Evolutionary conservation across 2,888 invertebrate genomes (phyloP).

Genomic region (Oxyteleia sp.): DNA sequence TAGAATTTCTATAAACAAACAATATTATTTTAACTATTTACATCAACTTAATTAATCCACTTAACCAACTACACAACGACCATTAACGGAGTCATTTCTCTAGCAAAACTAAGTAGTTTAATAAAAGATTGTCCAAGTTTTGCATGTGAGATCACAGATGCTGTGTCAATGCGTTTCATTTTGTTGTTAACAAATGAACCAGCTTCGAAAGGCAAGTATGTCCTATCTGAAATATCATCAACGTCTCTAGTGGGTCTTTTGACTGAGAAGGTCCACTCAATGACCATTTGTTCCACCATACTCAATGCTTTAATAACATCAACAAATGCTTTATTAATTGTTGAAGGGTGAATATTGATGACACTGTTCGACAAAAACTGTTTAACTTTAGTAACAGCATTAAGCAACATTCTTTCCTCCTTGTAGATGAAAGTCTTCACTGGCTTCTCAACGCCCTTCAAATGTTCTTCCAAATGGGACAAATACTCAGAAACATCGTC

Average conservation of each 20-base stretch:
- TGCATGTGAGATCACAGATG: not conserved
- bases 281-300: not conserved
- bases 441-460: constrained; percentile 20
- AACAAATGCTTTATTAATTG: constrained; percentile 1
- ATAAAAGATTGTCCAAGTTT: constrained; percentile 17
- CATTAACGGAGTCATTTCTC: not conserved
- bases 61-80: not conserved
- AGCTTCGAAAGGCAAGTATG: constrained; percentile 23
- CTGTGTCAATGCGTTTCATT: not conserved
- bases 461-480: constrained; percentile 15
- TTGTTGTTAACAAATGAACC: constrained; percentile 16
- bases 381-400: constrained; percentile 12
- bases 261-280: not conserved
- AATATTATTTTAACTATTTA: too few relatives aligned
- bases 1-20: too few relatives aligned
- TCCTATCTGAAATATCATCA: not conserved
- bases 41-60: too few relatives aligned
- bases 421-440: not conserved
- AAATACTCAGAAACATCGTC: constrained; percentile 3
- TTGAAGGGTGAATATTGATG: not conserved
- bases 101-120: constrained; percentile 5
- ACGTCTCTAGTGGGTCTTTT: not conserved
- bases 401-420: constrained; percentile 11
- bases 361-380: not conserved
- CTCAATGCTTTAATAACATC: constrained; percentile 21